Conservation (phyloP, 1,140 invertebrate genomes). For the Pomacea maculata region DNA sequence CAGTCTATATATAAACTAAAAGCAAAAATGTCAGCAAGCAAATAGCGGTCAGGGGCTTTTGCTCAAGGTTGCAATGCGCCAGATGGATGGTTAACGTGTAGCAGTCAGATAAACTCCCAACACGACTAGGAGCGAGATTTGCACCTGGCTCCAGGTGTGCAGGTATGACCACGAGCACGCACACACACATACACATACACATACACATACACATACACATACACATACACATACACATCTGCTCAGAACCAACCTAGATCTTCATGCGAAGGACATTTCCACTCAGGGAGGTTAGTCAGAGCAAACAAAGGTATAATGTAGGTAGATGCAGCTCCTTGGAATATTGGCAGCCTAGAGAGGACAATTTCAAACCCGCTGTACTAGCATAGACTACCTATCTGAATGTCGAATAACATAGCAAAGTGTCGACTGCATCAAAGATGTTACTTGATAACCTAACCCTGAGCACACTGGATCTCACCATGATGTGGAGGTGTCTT, state of each 20-base stretch:
- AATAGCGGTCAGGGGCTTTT: too few relatives aligned
- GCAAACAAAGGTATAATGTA: conserved; percentile 48
- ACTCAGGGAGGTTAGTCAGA: conserved; percentile 40
- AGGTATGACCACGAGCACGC: background rate
- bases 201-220: background rate
- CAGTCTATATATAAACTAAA: too few relatives aligned
- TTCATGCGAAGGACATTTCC: conserved; percentile 37
- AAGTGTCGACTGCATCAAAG: background rate
- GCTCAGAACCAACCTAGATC: background rate
- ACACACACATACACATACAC: background rate
- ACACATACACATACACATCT: background rate
- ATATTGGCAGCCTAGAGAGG: conserved; percentile 42
- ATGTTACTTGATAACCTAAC: background rate
- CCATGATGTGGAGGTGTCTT: background rate
- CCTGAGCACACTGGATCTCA: too few relatives aligned
- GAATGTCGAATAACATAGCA: background rate
- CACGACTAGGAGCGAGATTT: too few relatives aligned
- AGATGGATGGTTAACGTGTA: too few relatives aligned
- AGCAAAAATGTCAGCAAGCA: too few relatives aligned
- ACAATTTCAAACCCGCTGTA: background rate
- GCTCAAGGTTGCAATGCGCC: too few relatives aligned
- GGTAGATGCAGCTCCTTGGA: conserved; percentile 43
- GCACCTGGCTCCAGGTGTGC: too few relatives aligned
- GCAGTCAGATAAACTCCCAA: too few relatives aligned
- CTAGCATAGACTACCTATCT: background rate